A percentile compares a stretch with the other conserved stretches of the same genome.
Conservation (phyloP, 1,140 invertebrate genomes). For the Rhopalosiphum maidis region DNA sequence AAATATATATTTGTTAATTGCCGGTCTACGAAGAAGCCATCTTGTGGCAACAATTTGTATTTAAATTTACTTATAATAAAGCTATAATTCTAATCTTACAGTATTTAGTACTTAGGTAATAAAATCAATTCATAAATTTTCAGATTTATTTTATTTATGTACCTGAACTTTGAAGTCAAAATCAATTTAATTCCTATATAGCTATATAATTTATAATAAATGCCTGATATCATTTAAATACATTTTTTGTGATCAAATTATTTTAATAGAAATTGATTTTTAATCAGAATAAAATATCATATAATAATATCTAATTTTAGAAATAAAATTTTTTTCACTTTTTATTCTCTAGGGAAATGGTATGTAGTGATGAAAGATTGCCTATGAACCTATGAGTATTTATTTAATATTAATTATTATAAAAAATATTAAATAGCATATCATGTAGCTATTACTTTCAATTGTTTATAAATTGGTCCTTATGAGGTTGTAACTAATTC, state of each 20-base stretch:
- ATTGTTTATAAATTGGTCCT: not conserved
- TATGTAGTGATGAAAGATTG: not conserved
- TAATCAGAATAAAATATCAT: not conserved
- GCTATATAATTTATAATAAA: too few relatives aligned
- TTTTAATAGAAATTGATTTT: not conserved
- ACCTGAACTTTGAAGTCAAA: too few relatives aligned
- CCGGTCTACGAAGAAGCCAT: conserved; percentile 47
- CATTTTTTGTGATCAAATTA: not conserved
- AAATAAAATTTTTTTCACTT: not conserved
- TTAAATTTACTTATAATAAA: not conserved
- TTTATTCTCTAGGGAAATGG: too few relatives aligned
- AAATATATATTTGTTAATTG: not conserved
- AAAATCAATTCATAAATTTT: not conserved
- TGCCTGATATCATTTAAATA: not conserved
- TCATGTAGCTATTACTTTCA: not conserved
- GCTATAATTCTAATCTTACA: not conserved
- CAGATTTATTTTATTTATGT: not conserved
- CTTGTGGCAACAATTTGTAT: conserved; percentile 19
- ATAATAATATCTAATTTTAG: not conserved
- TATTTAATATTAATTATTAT: not conserved
- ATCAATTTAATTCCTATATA: not conserved
- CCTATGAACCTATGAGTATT: not conserved
- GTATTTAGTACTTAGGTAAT: not conserved
- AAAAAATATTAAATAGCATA: not conserved
- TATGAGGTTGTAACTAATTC: not conserved